Conservation (phyloP, 1,140 invertebrate species). For the Drosophila biarmipes region DNA sequence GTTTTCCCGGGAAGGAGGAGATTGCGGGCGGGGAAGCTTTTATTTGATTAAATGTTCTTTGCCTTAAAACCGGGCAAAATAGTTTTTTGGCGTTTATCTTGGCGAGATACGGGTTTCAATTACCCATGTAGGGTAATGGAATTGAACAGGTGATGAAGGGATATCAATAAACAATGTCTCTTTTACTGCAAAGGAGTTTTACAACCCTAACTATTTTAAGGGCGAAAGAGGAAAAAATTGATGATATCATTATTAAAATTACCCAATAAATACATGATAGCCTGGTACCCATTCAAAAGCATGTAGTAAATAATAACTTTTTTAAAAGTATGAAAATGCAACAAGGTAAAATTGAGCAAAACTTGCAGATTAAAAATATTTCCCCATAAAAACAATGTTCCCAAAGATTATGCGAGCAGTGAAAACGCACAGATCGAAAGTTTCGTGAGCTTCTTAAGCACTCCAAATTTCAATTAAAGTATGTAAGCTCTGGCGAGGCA, state of each 20-base stretch:
- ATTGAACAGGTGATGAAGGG: conserved; percentile 20
- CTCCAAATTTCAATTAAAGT: conserved; percentile 41
- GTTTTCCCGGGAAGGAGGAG: not conserved
- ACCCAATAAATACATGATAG: too few relatives aligned
- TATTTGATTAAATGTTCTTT: conserved; percentile 48
- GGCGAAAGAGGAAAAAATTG: not conserved
- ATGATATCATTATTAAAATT: too few relatives aligned
- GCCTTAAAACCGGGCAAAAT: conserved; percentile 38
- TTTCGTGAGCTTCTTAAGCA: conserved; percentile 17
- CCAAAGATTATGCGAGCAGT: not conserved
- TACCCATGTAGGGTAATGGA: conserved; percentile 30
- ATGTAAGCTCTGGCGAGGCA: conserved; percentile 15
- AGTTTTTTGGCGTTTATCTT: conserved; percentile 39
- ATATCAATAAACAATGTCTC: conserved; percentile 13
- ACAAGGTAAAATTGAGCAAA: not conserved
- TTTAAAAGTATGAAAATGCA: too few relatives aligned
- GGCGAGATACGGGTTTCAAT: conserved; percentile 28
- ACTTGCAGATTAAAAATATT: not conserved
- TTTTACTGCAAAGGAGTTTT: not conserved
- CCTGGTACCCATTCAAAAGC: too few relatives aligned
- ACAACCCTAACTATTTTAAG: not conserved
- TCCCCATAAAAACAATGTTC: not conserved
- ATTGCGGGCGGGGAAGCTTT: conserved; percentile 17
- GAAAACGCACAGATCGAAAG: not conserved
- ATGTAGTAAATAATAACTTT: too few relatives aligned